Evolutionary conservation across 1,140 invertebrate genomes (phyloP), one percentile per base, ranked within the genome.

Genomic region (Wiebesia pumilae): DNA sequence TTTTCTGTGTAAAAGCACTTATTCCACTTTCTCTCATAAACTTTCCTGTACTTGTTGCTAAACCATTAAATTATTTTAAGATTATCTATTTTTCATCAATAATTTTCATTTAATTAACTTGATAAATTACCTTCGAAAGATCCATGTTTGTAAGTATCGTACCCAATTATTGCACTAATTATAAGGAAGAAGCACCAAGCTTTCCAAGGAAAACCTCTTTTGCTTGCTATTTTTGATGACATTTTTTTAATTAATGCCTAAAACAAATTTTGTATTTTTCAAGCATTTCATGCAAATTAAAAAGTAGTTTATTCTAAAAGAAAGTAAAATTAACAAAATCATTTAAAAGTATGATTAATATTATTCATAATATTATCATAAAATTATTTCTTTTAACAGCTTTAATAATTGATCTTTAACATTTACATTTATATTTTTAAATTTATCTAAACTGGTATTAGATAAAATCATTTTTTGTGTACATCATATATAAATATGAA

Each of bases 1-100:
- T 95, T 77, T 94, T 94, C 87, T 96, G 94, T 80, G 94, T 95
- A 88, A 96, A 95, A 71, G 95, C 95, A 81, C 95, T 89, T 21
- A 95, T 91, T 62, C 96, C 96, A 30, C 94, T 94, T 85, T 95
- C 95, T 87, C 95, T 95, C 75, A 96, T 90, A 30, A 95, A 92
- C 88, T 94, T 94, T 38, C 95, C 95, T 58, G 95, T 95, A 89
- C 88, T 91, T 90, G 93, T 93, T 91, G 94, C 92, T 96, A 92
- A 89, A 92, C 92, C 90, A 79, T 69, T 40, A 73, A 79, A 81
- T 47, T 35, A 24, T 86, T 75, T 33, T 43, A 79, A 4, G 43
- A 38, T 84, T 21, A 67, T 67, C 51, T 33, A n/a, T 27, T 19
- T 77, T 80, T 71, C 75, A 71, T 24, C 38, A 71, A 35, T 62